Evolutionary conservation across 2,888 invertebrate genomes (phyloP), one percentile per base, ranked within the genome.

Genomic region (Nemotelus pantherinus): DNA sequence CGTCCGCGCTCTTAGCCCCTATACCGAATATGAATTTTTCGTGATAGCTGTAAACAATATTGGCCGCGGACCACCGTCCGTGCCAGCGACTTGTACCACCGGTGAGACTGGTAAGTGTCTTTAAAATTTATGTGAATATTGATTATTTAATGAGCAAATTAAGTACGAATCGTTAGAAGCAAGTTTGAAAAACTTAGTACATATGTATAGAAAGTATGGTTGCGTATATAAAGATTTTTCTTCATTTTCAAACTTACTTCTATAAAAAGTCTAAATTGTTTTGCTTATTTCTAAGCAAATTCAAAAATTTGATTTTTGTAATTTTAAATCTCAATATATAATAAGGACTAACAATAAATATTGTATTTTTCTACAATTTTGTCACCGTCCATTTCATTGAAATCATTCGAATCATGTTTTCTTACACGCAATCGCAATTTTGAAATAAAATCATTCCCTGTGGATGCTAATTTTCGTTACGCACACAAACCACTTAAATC

Each of bases 1-100:
- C 58, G 95, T 98, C 76, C 92, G 95, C 77, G 94, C 93, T 82
- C 90, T 98, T 79, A 95, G 95, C 80, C 97, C 98, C 0, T 97
- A 96, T 88, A 97, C 97, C 3, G 95, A 95, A 86, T 99, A 99
- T 88, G 97, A 98, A 88, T 95, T 99, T 90, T 95, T 94, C 86
- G 96, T 99, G 81, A 94, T 96, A 82, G 98, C 97, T 44, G 96
- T 96, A 76, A 99, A 98, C 89, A 94, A 93, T 87, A 95, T 97
- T 81, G 99, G 99, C 63, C 90, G 96, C 80, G 97, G 99, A 55
- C 93, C 93, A 55, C 94, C 96, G 2, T 97, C 97, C 81, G 89
- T 92, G 43, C 94, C 97, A 0, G 94, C 94, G 64, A 93, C 95
- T 84, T 94, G 97, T 84, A 97, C 97, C 81, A 99, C 99, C 44